Conservation (phyloP, 2,113 vertebrate genomes). For the Hemicordylus capensis region DNA sequence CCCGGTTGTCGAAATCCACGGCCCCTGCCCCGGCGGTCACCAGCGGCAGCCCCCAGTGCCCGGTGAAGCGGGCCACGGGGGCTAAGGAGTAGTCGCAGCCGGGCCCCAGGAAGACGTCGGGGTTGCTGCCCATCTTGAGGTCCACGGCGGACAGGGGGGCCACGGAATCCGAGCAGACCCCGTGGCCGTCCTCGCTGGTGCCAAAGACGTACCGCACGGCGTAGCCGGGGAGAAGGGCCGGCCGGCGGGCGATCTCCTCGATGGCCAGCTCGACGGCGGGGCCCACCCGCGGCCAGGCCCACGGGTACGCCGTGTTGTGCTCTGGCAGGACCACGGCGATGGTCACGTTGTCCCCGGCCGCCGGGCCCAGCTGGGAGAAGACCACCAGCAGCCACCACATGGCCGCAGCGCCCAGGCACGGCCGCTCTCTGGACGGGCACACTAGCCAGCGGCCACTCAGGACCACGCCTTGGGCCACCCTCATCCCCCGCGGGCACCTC, state of each 20-base stretch:
- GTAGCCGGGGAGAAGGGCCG: slow-evolving; percentile 74
- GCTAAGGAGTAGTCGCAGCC: slow-evolving; percentile 90
- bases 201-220: slow-evolving; percentile 77
- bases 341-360: slow-evolving; percentile 71
- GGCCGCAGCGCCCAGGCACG: not conserved
- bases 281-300: slow-evolving; percentile 92
- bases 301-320: slow-evolving; percentile 88
- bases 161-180: slow-evolving; percentile 87
- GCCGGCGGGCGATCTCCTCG: slow-evolving; percentile 69
- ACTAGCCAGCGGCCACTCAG: fast-evolving
- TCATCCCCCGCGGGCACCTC: slow-evolving; percentile 9
- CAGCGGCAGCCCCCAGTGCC: slow-evolving; percentile 90
- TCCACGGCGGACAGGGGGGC: slow-evolving; percentile 89
- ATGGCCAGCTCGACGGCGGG: slow-evolving; percentile 84
- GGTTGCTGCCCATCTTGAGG: slow-evolving; percentile 80
- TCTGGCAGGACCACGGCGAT: slow-evolving; percentile 88
- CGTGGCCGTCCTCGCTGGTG: slow-evolving; percentile 82
- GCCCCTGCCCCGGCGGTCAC: slow-evolving; percentile 89
- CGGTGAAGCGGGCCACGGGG: slow-evolving; percentile 85
- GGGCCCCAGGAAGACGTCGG: slow-evolving; percentile 87
- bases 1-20: slow-evolving; percentile 78
- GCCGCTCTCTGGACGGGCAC: not conserved
- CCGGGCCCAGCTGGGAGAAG: slow-evolving; percentile 19
- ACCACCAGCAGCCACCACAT: slow-evolving; percentile 52
- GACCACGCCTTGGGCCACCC: not conserved